A percentile compares a stretch with the other conserved stretches of the same genome.
These are phyloP conservation scores for Pelecanus crispus DNA, from an alignment of 2,113 vertebrate species.

Conservation along the genomic window DNA sequence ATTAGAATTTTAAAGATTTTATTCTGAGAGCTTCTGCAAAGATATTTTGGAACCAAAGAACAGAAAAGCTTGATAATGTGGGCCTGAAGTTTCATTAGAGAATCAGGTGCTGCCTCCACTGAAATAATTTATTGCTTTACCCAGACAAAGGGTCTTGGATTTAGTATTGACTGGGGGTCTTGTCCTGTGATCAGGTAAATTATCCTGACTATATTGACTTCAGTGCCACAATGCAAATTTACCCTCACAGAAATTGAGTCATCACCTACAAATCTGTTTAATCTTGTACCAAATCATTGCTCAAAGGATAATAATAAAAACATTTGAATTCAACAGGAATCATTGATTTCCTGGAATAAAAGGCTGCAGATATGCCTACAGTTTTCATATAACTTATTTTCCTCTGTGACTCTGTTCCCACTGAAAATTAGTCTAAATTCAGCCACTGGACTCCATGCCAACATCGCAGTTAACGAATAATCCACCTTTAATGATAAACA, in stretches of 20 bases:
- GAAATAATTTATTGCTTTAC: not conserved
- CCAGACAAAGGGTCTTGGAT: not conserved
- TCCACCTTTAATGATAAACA: not conserved
- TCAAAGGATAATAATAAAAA: not conserved
- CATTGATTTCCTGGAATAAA: not conserved
- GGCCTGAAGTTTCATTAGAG: not conserved
- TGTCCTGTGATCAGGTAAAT: not conserved
- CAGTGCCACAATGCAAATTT: not conserved
- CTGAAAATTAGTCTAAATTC: not conserved
- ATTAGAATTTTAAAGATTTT: not conserved
- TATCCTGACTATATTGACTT: not conserved
- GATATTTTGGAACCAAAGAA: not conserved
- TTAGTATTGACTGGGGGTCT: not conserved
- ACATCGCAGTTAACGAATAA: not conserved
- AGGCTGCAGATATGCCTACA: not conserved
- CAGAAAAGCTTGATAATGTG: not conserved
- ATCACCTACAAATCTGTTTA: not conserved
- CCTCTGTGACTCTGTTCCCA: not conserved
- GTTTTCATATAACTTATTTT: not conserved
- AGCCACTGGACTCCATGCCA: not conserved
- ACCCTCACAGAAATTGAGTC: not conserved
- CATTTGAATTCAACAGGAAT: not conserved
- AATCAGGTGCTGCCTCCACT: not conserved
- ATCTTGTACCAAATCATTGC: not conserved
- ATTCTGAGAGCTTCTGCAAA: not conserved